These are phyloP conservation scores for Hoplodrina ambigua DNA, from an alignment of 2,888 invertebrate species.

Conservation along the genomic window DNA sequence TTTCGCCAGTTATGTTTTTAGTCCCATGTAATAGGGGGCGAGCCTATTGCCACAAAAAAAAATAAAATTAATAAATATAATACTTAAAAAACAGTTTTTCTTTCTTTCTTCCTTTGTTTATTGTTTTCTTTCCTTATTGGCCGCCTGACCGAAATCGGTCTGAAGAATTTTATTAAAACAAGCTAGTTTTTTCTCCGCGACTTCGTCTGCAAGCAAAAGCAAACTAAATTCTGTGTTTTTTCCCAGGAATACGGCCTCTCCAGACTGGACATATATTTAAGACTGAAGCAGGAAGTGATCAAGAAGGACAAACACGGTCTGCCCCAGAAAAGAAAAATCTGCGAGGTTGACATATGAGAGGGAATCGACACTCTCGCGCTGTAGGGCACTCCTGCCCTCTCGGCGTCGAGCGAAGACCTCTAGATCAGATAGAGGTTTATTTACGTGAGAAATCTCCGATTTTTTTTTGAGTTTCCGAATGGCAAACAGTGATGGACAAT, in stretches of 20 bases:
- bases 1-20: no score
- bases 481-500: constrained; percentile 15
- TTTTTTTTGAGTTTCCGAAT: constrained; percentile 18
- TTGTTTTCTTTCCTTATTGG: no score
- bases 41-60: no score
- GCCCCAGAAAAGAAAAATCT: constrained; percentile 87
- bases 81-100: no score
- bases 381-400: constrained; percentile 13
- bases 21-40: no score
- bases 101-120: no score
- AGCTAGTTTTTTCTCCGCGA: no score
- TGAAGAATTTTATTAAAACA: no score
- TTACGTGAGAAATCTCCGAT: constrained; percentile 3
- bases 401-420: constrained; percentile 49
- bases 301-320: constrained; percentile 83
- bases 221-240: constrained; percentile 15
- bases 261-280: constrained; percentile 91
- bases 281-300: constrained; percentile 90
- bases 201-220: no score
- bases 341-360: constrained; percentile 88
- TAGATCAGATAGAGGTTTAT: constrained; percentile 3
- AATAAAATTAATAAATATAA: no score
- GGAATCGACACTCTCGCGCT: constrained; percentile 54
- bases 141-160: no score
- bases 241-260: constrained; percentile 92